phyloP scores from a whole-genome alignment of 1,140 invertebrate genomes.

The Drosophila gunungcola region DNA sequence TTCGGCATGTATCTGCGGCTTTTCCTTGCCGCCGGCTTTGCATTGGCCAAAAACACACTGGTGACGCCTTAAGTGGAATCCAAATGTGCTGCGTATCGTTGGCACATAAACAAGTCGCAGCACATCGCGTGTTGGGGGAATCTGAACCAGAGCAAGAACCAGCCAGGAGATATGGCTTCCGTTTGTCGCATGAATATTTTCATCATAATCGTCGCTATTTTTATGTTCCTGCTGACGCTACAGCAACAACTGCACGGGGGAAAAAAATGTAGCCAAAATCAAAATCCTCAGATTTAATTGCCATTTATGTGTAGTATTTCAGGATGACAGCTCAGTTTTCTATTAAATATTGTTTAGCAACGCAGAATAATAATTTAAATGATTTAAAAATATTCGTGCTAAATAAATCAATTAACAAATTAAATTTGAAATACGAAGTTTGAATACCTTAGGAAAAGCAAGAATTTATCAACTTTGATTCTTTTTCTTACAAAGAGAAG shows the following conservation, averaged over 20 bases:
- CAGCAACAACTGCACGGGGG: constrained; percentile 12
- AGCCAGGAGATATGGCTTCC: constrained; percentile 59
- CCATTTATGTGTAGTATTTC: no score
- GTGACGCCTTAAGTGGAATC: constrained; percentile 72
- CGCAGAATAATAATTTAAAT: no score
- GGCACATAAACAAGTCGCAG: constrained; percentile 70
- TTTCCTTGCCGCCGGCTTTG: constrained; percentile 18
- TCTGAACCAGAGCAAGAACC: constrained; percentile 1
- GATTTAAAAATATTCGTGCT: no score
- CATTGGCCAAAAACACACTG: constrained; percentile 41
- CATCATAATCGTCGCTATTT: constrained; percentile 80
- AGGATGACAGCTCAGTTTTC: no score
- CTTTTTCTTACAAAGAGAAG: no score
- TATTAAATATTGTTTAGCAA: background rate
- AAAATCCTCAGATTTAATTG: background rate
- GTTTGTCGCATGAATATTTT: constrained; percentile 81
- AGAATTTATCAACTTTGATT: no score
- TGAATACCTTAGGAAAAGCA: no score
- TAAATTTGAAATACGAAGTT: no score
- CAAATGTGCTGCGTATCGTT: constrained; percentile 75
- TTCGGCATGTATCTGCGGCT: constrained; percentile 19
- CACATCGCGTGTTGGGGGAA: constrained; percentile 28
- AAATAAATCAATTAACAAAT: no score
- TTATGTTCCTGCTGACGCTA: constrained; percentile 64
- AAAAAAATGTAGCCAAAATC: constrained; percentile 5